Percentiles rank a stretch among this genome's conserved stretches.
Conservation (phyloP, 2,888 invertebrate genomes). For the Microdon myrmicae region DNA sequence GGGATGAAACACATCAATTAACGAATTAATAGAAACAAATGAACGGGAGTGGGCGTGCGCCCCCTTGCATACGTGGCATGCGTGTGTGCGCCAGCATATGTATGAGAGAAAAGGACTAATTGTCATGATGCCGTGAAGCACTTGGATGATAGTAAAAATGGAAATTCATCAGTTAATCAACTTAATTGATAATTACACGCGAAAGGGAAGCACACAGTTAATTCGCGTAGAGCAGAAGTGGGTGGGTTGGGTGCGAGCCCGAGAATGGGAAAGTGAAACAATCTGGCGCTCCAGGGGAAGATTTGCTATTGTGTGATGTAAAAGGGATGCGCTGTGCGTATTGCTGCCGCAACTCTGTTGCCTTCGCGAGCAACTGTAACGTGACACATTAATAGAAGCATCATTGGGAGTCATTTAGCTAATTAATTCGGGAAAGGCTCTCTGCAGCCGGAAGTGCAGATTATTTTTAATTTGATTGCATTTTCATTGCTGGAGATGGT, state of each 20-base stretch:
- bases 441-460: constrained; percentile 23
- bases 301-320: constrained; percentile 37
- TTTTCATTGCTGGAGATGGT: constrained; percentile 12
- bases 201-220: constrained; percentile 27
- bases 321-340: constrained; percentile 8
- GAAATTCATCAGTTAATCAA: constrained; percentile 52
- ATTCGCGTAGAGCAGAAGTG: too few relatives aligned
- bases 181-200: constrained; percentile 47
- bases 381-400: constrained; percentile 39
- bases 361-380: constrained; percentile 4
- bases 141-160: constrained; percentile 49
- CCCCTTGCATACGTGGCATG: constrained; percentile 31
- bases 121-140: constrained; percentile 10
- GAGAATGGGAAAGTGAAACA: constrained; percentile 35
- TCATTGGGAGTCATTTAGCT: constrained; percentile 51
- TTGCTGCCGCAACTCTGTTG: not conserved
- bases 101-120: too few relatives aligned
- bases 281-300: constrained; percentile 33
- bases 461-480: constrained; percentile 33
- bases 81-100: too few relatives aligned
- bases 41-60: constrained; percentile 45
- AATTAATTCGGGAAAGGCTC: constrained; percentile 37
- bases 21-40: constrained; percentile 46
- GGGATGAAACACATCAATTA: constrained; percentile 52
- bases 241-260: too few relatives aligned